These are phyloP conservation scores for Pampus argenteus DNA, from an alignment of 2,797 vertebrate genomes.

Conservation along the genomic window DNA sequence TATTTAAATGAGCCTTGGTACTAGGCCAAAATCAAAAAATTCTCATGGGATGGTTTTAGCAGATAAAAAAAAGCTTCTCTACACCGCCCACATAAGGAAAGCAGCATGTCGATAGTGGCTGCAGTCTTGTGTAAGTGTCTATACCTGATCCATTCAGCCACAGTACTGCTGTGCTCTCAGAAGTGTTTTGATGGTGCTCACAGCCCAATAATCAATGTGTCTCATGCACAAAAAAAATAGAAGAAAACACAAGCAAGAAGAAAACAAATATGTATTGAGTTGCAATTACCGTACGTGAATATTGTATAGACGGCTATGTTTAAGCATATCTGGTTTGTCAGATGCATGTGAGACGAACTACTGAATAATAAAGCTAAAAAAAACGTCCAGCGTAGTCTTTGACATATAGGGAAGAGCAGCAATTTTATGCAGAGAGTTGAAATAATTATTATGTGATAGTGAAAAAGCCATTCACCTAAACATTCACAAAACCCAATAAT, in stretches of 20 bases:
- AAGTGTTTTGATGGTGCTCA: background rate
- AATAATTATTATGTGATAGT: background rate
- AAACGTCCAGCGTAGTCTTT: background rate
- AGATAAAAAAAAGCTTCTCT: background rate
- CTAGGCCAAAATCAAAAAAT: background rate
- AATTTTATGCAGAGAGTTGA: conserved; percentile 13
- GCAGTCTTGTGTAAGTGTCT: background rate
- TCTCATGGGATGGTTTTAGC: background rate
- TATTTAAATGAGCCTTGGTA: background rate
- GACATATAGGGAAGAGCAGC: background rate
- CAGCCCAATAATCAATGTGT: background rate
- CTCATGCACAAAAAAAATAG: background rate
- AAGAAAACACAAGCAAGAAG: background rate
- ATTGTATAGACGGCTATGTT: background rate
- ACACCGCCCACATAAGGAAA: background rate
- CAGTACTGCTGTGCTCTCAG: background rate
- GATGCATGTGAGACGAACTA: background rate
- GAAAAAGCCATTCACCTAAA: conserved; percentile 21
- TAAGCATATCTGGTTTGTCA: background rate
- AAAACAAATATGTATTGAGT: background rate
- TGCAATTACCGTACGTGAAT: no score
- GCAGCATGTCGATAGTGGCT: background rate
- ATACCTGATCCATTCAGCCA: no score
- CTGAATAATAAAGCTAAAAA: background rate
- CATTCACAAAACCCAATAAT: conserved; percentile 19